Base-by-base conservation (phyloP, 2,113 vertebrate species). In the Morone chrysops region DNA sequence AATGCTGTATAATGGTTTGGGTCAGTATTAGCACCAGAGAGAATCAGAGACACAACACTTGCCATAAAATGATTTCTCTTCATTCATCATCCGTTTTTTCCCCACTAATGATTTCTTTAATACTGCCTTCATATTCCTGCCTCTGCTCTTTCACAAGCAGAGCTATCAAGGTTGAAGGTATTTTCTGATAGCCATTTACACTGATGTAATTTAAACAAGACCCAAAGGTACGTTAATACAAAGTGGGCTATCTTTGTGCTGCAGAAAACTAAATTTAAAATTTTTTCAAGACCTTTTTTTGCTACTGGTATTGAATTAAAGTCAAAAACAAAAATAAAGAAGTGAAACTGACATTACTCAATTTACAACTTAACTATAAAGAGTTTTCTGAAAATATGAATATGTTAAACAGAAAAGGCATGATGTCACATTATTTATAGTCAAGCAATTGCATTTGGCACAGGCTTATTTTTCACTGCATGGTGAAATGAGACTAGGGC, bases 191-290 rank as follows among this genome's bases (percentile, higher is more conserved):
- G 31, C 31, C 31, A 78, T 83, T 85, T 67, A 63, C 59, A 71
- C 54, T 41, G 41, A 71, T 75, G 45, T 67, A 70, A 87, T 89
- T 87, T 82, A 80, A 83, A 84, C n/a, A 56, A 79, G 70, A 70
- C 83, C 78, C 45, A 13, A 14, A 81, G 78, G 78, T 61, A 68
- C 68, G 16, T 60, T 56, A 41, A 66, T 50, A 63, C 17, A 53
- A 82, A 76, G 61, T n/a, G 1, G 41, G 36, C 0, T 54, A 70
- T 67, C 59, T 61, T 38, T 59, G 54, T 54, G 25, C 18, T 56
- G 48, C 40, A 63, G 62, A 67, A 81, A 68, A 56, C 18, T 14
- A 70, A n/a, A 78, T 73, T 80, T 87, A 22, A 38, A 8, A 66
- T 70, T 80, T 31, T 51, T n/a, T 80, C 12, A 12, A 68, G 48